These are phyloP conservation scores for Trypoxylon attenuatum DNA, from an alignment of 2,888 invertebrate species.

Conservation along the genomic window DNA sequence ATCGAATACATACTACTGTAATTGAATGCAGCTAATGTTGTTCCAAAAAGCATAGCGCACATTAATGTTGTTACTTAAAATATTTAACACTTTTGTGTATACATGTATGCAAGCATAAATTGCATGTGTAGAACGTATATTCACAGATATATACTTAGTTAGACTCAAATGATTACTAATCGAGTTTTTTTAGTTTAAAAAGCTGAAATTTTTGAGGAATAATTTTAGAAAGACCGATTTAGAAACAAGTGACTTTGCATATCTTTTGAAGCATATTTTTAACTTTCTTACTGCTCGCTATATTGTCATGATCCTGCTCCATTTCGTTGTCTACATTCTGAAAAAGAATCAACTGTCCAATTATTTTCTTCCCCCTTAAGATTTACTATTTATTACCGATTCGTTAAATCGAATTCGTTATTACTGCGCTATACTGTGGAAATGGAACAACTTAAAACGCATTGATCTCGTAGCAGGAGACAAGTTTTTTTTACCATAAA, in stretches of 20 bases:
- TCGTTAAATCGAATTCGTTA: slow-evolving; percentile 20
- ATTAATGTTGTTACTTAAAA: slow-evolving; percentile 2
- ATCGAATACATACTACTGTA: background rate
- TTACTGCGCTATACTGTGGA: background rate
- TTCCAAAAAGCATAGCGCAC: background rate
- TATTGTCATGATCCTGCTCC: slow-evolving; percentile 42
- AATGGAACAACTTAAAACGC: background rate
- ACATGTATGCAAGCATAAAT: too few species aligned
- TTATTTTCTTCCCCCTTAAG: slow-evolving; percentile 31
- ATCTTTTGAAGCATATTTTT: slow-evolving; percentile 33
- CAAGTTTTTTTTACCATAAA: slow-evolving; percentile 10
- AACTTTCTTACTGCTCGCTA: slow-evolving; percentile 51
- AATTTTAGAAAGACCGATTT: too few species aligned
- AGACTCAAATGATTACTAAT: too few species aligned
- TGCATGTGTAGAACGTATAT: background rate
- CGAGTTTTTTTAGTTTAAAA: too few species aligned
- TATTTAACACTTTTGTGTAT: background rate
- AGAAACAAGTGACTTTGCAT: slow-evolving; percentile 8
- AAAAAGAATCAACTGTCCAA: slow-evolving; percentile 50
- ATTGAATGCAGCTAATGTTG: background rate
- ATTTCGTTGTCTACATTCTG: slow-evolving; percentile 47
- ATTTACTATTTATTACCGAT: slow-evolving; percentile 15
- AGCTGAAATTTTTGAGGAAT: too few species aligned
- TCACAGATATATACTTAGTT: background rate
- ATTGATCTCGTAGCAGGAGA: background rate